Base-by-base conservation (phyloP, 2,113 vertebrate genomes). In the Benthochromis sp. region DNA sequence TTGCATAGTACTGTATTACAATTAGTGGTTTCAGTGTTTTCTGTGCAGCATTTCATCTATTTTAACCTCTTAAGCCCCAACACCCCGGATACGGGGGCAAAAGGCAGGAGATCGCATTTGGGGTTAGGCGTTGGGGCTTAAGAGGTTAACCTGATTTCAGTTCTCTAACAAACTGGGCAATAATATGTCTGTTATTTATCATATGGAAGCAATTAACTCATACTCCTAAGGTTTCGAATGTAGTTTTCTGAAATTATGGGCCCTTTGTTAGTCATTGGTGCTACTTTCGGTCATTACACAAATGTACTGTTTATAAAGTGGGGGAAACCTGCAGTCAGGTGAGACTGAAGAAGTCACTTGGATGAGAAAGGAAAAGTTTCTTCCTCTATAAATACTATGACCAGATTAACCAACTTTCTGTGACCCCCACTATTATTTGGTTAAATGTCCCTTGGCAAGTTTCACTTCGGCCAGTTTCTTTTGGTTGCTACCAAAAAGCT, bases 11-110 rank as follows among this genome's bases (percentile, higher is more conserved):
- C 69, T 27, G 38, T 45, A 71, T 43, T 71, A 19, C 14, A 47
- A 47, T 76, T 76, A 45, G 43, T 27, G 24, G 69, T 45, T 45
- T 43, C n/a, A 73, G 24, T 47, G n/a, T 12, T 76, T 43, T 29
- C 14, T 47, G 21, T 29, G 14, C 43, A 47, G 40, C 4, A 47
- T 47, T 76, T 29, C 14, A 8, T 45, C 16, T 27, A 16, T 82
- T 79, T 80, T 59, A 31, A 59, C 54, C 12, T 57, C 12, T 55
- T 24, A 13, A 55, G 53, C 7, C 54, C 54, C 54, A 57, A 57
- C 21, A 7, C 54, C 54, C 54, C 7, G 0, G 54, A 27, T 57
- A 57, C 12, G 3, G 0, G 2, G 4, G 24, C 4, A 57, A 57
- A 57, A 57, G 54, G 54, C 54, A 57, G 12, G 54, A 57, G 54